A percentile compares a stretch with the other conserved stretches of the same genome.
phyloP scores from a whole-genome alignment of 2,797 vertebrate species.

The Morelia viridis region DNA sequence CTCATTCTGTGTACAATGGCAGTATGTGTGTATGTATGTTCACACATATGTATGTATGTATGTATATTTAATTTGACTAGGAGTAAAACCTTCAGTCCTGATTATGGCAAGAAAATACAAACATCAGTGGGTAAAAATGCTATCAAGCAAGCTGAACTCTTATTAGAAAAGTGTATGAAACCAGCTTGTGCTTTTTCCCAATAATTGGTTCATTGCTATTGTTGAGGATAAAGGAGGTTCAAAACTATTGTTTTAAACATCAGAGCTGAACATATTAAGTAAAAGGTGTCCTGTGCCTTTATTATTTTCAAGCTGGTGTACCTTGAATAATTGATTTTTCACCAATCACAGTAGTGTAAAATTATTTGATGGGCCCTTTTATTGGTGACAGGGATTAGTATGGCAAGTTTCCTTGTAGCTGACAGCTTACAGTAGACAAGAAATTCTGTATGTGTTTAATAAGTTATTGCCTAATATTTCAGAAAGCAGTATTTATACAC shows the following conservation, averaged over 20 bases:
- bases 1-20: background rate
- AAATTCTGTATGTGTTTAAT: constrained; percentile 16
- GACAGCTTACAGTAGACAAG: constrained; percentile 36
- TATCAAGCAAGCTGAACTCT: background rate
- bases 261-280: background rate
- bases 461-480: constrained; percentile 66
- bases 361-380: constrained; percentile 21
- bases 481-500: background rate
- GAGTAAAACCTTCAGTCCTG: background rate
- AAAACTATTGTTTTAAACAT: background rate
- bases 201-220: constrained; percentile 3
- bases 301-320: background rate
- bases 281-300: background rate
- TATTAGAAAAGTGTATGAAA: background rate
- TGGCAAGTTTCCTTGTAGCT: constrained; percentile 39
- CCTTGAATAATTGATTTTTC: background rate
- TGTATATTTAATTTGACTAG: background rate
- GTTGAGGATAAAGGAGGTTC: background rate
- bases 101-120: constrained; percentile 8
- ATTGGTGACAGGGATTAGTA: constrained; percentile 36
- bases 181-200: constrained; percentile 10
- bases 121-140: constrained; percentile 4
- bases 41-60: background rate
- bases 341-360: background rate
- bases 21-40: background rate